A percentile compares a stretch with the other conserved stretches of the same genome.
Evolutionary conservation across 2,797 vertebrate genomes (phyloP).

Genomic region (Gila robusta): DNA sequence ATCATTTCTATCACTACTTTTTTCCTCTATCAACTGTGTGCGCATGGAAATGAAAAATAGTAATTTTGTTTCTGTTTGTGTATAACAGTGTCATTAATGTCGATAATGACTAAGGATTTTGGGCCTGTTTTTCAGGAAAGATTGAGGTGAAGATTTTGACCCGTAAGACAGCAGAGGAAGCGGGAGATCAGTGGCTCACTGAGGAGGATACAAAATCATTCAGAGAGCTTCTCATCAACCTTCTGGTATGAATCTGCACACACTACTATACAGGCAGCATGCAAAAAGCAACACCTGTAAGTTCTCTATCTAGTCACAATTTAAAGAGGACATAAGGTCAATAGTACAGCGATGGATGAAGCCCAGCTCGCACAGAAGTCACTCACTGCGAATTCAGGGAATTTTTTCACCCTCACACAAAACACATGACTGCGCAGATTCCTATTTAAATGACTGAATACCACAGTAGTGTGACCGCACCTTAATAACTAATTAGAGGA

Average conservation of each 20-base stretch:
- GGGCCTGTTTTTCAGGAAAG: conserved; percentile 80
- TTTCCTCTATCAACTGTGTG: conserved; percentile 11
- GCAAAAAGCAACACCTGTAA: neutral
- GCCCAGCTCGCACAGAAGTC: neutral
- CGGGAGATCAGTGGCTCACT: conserved; percentile 89
- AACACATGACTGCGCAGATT: neutral
- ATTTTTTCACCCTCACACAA: neutral
- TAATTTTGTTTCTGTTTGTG: neutral
- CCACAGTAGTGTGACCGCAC: neutral
- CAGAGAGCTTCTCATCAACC: conserved; percentile 93
- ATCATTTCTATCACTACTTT: neutral
- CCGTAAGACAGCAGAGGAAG: conserved; percentile 81
- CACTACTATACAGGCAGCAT: neutral
- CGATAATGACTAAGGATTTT: neutral
- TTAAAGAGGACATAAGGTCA: neutral
- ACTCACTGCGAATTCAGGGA: neutral
- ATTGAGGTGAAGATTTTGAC: conserved; percentile 95
- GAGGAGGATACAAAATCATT: conserved; percentile 94
- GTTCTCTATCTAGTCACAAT: neutral
- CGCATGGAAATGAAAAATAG: conserved; percentile 11
- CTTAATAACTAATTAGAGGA: neutral
- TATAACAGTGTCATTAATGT: neutral
- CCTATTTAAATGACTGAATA: neutral
- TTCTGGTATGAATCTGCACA: conserved; percentile 80
- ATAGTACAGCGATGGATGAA: neutral